phyloP scores from a whole-genome alignment of 2,113 vertebrate species.

The Tricholaema leucomelas region DNA sequence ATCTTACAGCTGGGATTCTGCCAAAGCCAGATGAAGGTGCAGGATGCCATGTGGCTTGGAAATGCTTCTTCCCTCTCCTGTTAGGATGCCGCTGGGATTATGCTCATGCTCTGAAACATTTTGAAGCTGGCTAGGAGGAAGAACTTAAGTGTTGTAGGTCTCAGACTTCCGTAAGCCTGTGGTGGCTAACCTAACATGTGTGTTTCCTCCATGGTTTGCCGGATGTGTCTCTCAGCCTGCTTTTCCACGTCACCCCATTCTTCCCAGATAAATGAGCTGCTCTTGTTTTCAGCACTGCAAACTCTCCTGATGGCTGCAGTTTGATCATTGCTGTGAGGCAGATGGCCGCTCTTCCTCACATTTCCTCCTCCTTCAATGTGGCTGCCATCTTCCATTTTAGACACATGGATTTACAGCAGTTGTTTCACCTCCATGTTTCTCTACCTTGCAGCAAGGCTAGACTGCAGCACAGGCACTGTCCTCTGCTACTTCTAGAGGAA shows the following conservation, averaged over 20 bases:
- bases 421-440: neutral
- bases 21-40: neutral
- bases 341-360: neutral
- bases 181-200: neutral
- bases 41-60: neutral
- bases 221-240: neutral
- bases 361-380: neutral
- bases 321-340: neutral
- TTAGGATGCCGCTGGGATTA: neutral
- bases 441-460: rapidly evolving
- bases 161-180: neutral
- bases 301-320: neutral
- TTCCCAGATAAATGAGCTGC: neutral
- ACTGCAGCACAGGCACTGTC: neutral
- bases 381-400: neutral
- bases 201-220: neutral
- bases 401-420: neutral
- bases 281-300: neutral
- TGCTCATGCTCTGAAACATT: rapidly evolving
- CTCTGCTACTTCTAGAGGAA: neutral
- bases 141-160: neutral
- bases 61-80: neutral
- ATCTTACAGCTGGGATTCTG: neutral
- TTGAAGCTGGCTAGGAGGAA: neutral
- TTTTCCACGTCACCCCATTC: neutral